phyloP scores from a whole-genome alignment of 2,113 vertebrate genomes.

The Apodemus sylvaticus region DNA sequence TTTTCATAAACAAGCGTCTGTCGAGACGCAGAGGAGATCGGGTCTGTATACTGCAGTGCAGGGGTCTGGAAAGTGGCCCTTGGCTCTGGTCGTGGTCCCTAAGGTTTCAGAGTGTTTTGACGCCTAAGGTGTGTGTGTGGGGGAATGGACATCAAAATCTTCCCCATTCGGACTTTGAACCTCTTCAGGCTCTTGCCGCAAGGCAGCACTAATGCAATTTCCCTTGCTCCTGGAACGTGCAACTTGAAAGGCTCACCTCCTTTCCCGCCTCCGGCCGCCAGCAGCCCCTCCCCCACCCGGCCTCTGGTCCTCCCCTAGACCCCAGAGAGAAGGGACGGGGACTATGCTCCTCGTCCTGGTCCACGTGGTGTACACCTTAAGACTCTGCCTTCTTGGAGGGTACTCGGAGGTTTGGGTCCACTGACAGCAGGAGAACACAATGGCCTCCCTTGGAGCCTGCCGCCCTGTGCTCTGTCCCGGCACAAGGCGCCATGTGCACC shows the following conservation, averaged over 20 bases:
- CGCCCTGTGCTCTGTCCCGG: neutral
- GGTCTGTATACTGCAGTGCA: fast-evolving
- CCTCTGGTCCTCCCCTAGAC: neutral
- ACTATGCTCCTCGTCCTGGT: neutral
- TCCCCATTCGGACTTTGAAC: neutral
- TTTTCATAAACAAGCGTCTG: slow-evolving; percentile 7
- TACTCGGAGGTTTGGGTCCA: neutral
- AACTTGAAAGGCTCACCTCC: neutral
- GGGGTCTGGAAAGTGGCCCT: neutral
- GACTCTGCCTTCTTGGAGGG: neutral
- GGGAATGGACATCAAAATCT: slow-evolving; percentile 10
- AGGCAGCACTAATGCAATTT: neutral
- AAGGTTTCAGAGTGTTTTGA: neutral
- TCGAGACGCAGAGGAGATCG: neutral
- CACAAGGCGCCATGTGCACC: neutral
- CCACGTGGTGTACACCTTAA: neutral
- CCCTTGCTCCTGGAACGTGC: neutral
- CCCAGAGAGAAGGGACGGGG: neutral
- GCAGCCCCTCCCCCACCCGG: neutral
- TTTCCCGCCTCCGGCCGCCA: neutral
- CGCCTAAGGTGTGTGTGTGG: no score
- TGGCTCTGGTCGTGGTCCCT: neutral
- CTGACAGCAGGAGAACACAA: neutral
- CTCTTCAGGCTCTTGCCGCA: neutral
- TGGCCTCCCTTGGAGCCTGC: neutral